phyloP scores from a whole-genome alignment of 2,888 invertebrate species.

The Melanotus villosus region DNA sequence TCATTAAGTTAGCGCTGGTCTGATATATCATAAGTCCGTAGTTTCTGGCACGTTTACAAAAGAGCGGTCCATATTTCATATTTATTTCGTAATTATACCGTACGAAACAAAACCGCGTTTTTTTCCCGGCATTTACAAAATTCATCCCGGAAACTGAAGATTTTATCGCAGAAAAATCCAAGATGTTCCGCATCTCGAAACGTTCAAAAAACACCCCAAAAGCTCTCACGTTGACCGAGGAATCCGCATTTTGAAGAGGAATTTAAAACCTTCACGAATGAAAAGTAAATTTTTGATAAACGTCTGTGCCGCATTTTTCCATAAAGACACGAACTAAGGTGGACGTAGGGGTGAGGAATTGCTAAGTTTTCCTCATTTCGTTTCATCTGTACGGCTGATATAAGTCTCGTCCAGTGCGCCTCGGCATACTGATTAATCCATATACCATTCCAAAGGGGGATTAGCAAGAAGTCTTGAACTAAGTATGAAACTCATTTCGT shows the following conservation, averaged over 20 bases:
- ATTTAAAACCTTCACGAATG: not conserved
- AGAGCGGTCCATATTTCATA: constrained; percentile 55
- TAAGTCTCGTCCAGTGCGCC: constrained; percentile 64
- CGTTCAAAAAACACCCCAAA: not conserved
- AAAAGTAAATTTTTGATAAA: constrained; percentile 11
- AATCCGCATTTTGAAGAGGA: no score
- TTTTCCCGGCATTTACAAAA: not conserved
- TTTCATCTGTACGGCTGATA: constrained; percentile 68
- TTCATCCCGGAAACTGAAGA: not conserved
- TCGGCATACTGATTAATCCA: constrained; percentile 67
- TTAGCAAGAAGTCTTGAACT: constrained; percentile 46
- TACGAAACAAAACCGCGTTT: not conserved
- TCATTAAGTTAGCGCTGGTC: constrained; percentile 65
- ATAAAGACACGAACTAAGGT: constrained; percentile 52
- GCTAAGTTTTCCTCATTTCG: constrained; percentile 69
- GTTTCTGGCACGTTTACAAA: constrained; percentile 55
- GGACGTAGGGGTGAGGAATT: constrained; percentile 65
- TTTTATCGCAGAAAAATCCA: not conserved
- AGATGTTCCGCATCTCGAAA: not conserved
- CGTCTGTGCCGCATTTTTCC: constrained; percentile 54
- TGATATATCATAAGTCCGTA: constrained; percentile 66
- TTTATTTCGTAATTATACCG: constrained; percentile 39
- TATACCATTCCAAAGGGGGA: constrained; percentile 48
- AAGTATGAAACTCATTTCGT: constrained; percentile 44
- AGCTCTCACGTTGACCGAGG: no score